Conservation (phyloP, 2,888 invertebrate genomes). For the Uloborus plumipes region DNA sequence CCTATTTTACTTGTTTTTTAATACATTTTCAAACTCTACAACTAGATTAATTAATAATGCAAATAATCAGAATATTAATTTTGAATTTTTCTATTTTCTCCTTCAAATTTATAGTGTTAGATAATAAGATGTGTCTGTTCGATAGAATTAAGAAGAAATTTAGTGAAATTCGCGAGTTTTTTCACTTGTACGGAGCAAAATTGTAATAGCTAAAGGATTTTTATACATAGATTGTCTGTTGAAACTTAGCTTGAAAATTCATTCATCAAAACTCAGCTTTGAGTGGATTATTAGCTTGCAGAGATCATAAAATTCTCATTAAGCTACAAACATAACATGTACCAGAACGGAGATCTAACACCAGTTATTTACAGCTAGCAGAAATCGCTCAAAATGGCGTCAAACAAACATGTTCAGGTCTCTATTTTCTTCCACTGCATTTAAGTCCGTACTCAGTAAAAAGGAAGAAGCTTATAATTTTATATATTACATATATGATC, state of each 20-base stretch:
- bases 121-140: too few relatives aligned
- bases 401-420: slow-evolving; percentile 35
- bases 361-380: slow-evolving; percentile 55
- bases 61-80: too few relatives aligned
- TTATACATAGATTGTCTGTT: too few relatives aligned
- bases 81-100: too few relatives aligned
- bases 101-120: too few relatives aligned
- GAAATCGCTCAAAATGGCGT: slow-evolving; percentile 60
- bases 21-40: too few relatives aligned
- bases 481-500: neutral
- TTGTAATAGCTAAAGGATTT: too few relatives aligned
- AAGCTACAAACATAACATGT: slow-evolving; percentile 2
- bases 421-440: slow-evolving; percentile 19
- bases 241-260: neutral
- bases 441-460: slow-evolving; percentile 14
- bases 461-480: neutral
- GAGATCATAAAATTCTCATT: slow-evolving; percentile 35
- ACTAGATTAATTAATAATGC: too few relatives aligned
- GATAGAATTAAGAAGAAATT: too few relatives aligned
- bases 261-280: neutral
- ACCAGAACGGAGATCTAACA: neutral
- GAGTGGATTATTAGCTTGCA: neutral
- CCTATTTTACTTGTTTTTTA: too few relatives aligned
- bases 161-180: too few relatives aligned
- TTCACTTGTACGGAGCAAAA: too few relatives aligned